Conservation (phyloP, 2,113 vertebrate genomes). For the Heliornis fulica region DNA sequence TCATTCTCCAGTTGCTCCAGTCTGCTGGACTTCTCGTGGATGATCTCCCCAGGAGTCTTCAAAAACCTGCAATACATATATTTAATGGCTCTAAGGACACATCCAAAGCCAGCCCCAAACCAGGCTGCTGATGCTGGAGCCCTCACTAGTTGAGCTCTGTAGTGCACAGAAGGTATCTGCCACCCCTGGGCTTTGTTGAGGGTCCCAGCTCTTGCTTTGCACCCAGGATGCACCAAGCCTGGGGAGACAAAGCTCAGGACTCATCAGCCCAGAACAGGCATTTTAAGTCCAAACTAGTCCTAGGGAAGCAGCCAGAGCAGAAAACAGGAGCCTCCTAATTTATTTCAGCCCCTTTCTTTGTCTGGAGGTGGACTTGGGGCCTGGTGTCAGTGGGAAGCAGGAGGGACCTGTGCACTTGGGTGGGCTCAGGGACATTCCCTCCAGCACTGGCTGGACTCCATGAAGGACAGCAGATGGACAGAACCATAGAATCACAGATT, state of each 20-base stretch:
- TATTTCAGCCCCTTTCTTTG: background rate
- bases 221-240: background rate
- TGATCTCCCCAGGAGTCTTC: conserved; percentile 80
- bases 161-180: background rate
- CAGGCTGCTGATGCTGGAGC: background rate
- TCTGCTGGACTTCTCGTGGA: conserved; percentile 60
- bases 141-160: background rate
- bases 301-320: background rate
- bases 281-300: background rate
- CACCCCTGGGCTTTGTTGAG: background rate
- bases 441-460: background rate
- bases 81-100: background rate
- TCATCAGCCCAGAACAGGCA: background rate
- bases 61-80: conserved; percentile 75
- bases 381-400: background rate
- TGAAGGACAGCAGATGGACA: accelerated
- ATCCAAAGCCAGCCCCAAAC: background rate
- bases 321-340: background rate
- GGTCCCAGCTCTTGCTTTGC: background rate
- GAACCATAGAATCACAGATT: too few relatives aligned
- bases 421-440: background rate
- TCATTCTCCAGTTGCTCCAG: conserved; percentile 64
- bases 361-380: background rate
- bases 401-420: background rate
- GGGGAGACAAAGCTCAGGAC: background rate